These are phyloP conservation scores for Macrostomum lignano DNA, from an alignment of 1,140 invertebrate genomes.

Conservation along the genomic window DNA sequence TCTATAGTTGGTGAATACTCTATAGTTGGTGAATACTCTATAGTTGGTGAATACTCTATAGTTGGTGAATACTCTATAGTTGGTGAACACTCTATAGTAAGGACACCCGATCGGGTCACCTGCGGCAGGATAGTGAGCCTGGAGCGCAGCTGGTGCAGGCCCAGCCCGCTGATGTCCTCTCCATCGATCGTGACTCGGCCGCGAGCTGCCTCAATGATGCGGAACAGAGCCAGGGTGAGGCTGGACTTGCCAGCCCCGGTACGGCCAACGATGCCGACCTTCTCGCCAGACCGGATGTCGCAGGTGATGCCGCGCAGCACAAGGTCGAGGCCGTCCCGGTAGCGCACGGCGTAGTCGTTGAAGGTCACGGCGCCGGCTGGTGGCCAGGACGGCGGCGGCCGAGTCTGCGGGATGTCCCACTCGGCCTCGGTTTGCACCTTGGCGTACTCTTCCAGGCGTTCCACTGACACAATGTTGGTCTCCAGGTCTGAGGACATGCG, in stretches of 20 bases:
- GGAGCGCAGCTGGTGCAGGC: slow-evolving; percentile 53
- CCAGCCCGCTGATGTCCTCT: slow-evolving; percentile 51
- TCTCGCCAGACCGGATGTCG: slow-evolving; percentile 14
- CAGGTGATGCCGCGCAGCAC: slow-evolving; percentile 15
- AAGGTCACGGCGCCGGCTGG: slow-evolving; percentile 11
- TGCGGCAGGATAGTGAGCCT: slow-evolving; percentile 65
- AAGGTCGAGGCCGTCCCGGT: slow-evolving; percentile 16
- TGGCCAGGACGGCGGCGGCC: too few relatives aligned
- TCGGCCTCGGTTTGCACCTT: slow-evolving; percentile 36
- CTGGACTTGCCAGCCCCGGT: slow-evolving; percentile 34
- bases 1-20: too few relatives aligned
- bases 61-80: not conserved
- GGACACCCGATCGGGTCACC: too few relatives aligned
- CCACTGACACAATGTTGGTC: slow-evolving; percentile 78
- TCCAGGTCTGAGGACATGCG: slow-evolving; percentile 73
- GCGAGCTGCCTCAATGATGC: slow-evolving; percentile 34
- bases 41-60: too few relatives aligned
- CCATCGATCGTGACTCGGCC: slow-evolving; percentile 64
- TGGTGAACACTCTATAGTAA: not conserved
- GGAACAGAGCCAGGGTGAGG: slow-evolving; percentile 31
- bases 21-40: too few relatives aligned
- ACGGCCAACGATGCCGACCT: slow-evolving; percentile 33
- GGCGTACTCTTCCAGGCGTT: slow-evolving; percentile 71
- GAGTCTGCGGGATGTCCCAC: too few relatives aligned
- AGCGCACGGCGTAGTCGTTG: slow-evolving; percentile 12